These are phyloP conservation scores for Microcebus tavaratra DNA, from an alignment of 2,113 vertebrate species.

Conservation along the genomic window DNA sequence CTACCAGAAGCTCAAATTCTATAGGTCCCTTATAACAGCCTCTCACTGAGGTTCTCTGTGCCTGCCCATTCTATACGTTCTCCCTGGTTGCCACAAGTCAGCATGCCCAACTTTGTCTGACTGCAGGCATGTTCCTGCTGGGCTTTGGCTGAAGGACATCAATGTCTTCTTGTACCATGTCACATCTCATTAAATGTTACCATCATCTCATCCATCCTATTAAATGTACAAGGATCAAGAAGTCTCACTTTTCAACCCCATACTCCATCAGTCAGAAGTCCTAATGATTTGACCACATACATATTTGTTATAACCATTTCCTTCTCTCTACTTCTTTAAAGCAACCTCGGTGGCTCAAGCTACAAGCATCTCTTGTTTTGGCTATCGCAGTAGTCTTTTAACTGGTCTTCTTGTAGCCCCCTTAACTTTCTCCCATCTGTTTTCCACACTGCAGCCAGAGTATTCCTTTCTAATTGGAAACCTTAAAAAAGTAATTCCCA, in stretches of 20 bases:
- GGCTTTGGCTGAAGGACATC: not conserved
- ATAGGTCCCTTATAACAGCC: not conserved
- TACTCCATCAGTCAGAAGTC: not conserved
- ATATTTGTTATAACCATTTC: not conserved
- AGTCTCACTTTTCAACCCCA: not conserved
- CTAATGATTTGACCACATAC: not conserved
- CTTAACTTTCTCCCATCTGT: not conserved
- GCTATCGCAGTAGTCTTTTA: not conserved
- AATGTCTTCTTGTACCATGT: not conserved
- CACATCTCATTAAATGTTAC: not conserved
- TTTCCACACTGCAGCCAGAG: not conserved
- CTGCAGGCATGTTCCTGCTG: not conserved
- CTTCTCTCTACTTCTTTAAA: not conserved
- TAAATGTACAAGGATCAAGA: too few relatives aligned
- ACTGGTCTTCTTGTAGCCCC: not conserved
- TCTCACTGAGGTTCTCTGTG: not conserved
- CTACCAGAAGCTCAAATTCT: not conserved
- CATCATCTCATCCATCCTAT: not conserved
- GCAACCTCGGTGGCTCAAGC: not conserved
- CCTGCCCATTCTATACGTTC: accelerated
- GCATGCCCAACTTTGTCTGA: accelerated
- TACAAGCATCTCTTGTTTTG: not conserved
- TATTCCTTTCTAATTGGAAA: not conserved
- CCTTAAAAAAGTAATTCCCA: not conserved
- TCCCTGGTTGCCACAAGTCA: not conserved